Base-by-base conservation (phyloP, 2,888 invertebrate genomes). In the Boloria selene region DNA sequence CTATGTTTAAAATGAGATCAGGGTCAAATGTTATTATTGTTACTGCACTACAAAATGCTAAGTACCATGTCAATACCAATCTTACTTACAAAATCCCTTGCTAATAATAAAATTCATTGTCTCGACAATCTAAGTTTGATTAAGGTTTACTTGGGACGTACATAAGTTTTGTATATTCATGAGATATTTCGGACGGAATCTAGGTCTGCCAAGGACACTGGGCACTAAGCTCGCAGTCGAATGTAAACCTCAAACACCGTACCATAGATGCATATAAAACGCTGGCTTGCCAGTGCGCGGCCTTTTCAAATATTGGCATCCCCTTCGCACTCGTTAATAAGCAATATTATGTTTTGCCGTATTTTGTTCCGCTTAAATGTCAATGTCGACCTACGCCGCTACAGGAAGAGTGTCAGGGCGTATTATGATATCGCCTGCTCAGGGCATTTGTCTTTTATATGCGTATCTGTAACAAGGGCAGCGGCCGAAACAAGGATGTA, bases 391-490 rank as follows among this genome's bases (percentile, higher is more conserved):
- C 78, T 77, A 77, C 74, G 72, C 73, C 71, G 75, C 79, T 82
- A 79, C 87, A 88, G 88, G 88, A 89, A 88, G 88, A 83, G 74
- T 77, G 72, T 75, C 77, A 80, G 82, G 81, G 83, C 80, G 80
- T 78, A 72, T 74, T 70, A 74, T 74, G 76, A 76, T 75, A 75
- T 77, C 70, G 77, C 69, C 74, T 72, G 70, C 72, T 77, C 70
- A 73, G 70, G 70, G 77, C 74, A 73, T 70, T 76, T 75, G 73
- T 72, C 65, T 64, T 74, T 53, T 58, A 61, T 62, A 60, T 60
- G 72, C 73, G 73, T 81, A 80, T 79, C 75, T 83, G 78, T 83
- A 82, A 78, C 86, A 81, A 88, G 86, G 82, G 81, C 84, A 73
- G 58, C 74, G 50, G 61, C 68, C 61, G 60, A 42, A 59, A 72